phyloP scores from a whole-genome alignment of 35 echinoderm and acorn worm species.

The Lytechinus pictus region DNA sequence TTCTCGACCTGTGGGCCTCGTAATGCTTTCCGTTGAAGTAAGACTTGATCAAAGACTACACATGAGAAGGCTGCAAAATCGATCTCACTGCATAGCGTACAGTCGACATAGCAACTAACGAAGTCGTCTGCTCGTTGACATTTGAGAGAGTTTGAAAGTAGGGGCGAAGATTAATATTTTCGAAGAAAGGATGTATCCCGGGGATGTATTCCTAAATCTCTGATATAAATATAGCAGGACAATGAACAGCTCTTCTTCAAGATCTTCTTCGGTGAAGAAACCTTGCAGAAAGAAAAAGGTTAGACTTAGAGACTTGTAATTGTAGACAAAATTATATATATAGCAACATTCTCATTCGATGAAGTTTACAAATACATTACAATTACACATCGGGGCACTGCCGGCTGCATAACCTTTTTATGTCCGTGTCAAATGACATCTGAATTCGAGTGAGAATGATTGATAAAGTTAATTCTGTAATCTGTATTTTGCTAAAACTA shows the following conservation, averaged over 20 bases:
- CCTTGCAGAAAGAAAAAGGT: neutral
- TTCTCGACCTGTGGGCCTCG: neutral
- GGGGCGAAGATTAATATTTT: neutral
- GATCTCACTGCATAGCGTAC: neutral
- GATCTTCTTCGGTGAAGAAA: neutral
- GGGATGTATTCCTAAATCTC: neutral
- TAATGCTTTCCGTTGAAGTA: neutral
- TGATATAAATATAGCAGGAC: neutral
- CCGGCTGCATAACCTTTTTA: too few species aligned
- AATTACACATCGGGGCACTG: too few species aligned
- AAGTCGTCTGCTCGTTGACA: neutral
- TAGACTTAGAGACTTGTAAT: neutral
- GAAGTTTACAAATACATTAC: too few species aligned
- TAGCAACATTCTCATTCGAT: too few species aligned
- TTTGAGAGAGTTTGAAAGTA: neutral
- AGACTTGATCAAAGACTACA: constrained; percentile 28
- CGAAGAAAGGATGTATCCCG: neutral
- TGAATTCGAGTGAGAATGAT: too few species aligned
- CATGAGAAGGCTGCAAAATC: neutral
- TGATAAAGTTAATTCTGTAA: too few species aligned
- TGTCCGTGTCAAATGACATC: too few species aligned
- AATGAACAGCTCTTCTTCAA: neutral
- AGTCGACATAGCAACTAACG: constrained; percentile 30
- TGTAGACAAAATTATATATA: too few species aligned
- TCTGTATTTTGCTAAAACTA: too few species aligned